Evolutionary conservation across 2,113 vertebrate genomes (phyloP).

Genomic region (Centropus bengalensis): DNA sequence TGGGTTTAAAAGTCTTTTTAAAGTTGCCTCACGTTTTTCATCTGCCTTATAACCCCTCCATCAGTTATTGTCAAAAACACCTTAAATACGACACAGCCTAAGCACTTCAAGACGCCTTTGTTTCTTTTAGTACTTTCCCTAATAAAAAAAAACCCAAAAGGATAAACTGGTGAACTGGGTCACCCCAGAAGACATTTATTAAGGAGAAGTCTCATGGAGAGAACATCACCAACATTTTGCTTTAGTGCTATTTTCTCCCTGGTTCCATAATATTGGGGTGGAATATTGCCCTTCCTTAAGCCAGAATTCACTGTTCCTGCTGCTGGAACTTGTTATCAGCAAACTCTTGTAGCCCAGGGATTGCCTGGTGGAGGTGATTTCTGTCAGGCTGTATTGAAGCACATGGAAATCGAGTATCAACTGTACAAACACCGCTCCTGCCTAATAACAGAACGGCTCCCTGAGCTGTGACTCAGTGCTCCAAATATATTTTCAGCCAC

Average conservation of each 20-base stretch:
- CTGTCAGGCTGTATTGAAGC: neutral
- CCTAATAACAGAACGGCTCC: neutral
- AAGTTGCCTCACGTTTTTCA: neutral
- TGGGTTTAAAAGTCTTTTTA: neutral
- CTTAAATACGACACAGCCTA: neutral
- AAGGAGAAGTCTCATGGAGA: no score
- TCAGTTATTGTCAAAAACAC: neutral
- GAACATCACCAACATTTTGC: neutral
- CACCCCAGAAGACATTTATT: neutral
- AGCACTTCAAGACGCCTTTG: neutral
- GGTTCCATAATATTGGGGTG: neutral
- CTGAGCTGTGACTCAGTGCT: neutral
- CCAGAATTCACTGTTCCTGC: neutral
- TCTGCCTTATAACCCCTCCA: neutral
- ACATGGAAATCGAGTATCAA: neutral
- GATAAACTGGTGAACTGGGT: neutral
- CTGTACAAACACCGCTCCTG: neutral
- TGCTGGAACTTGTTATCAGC: neutral
- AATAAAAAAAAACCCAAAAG: neutral
- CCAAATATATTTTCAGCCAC: neutral
- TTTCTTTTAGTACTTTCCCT: neutral
- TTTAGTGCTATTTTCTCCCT: neutral
- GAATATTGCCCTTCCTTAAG: neutral
- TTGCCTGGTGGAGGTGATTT: neutral
- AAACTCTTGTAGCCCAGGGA: neutral